Evolutionary conservation across 2,113 vertebrate genomes (phyloP), one percentile per base, ranked within the genome.

Genomic region (Saccopteryx leptura): DNA sequence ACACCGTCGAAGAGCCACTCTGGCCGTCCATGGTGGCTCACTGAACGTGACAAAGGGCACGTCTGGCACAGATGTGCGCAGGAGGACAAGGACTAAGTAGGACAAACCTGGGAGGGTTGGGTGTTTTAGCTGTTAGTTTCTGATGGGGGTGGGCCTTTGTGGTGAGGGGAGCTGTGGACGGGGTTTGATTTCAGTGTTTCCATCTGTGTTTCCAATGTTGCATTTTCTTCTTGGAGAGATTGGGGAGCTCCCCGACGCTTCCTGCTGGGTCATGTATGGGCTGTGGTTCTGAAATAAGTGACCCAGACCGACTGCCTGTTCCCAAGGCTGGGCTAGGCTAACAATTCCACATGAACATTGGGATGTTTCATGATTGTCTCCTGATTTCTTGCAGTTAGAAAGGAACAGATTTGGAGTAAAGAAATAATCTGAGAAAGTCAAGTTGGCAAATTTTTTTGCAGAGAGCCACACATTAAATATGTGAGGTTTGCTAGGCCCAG

Each of bases 51-150:
- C 33, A 33, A 33, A 54, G 54, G 15, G 39, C 39, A 39, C 39
- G 3, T 39, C 39, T 39, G 65, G 4, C 26, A 3, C 13, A 1
- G 9, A 63, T 13, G 8, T 28, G 14, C 66, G 56, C 46, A 46
- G 17, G 60, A 46, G 61, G 46, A 11, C 7, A 1, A 8, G 63
- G 26, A 84, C 50, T 6, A 2, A 66, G n/a, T 71, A 3, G 31
- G 3, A 2, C 4, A 11, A 8, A 1, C 24, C 26, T 12, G 11
- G 46, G 46, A n/a, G 28, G 24, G 5, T 0, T 28, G 39, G 48
- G 5, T 26, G 3, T 60, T 72, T 74, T 71, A 46, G 9, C 2
- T 15, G 68, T 10, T 7, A 12, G 26, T 14, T 39, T 89, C 26
- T 81, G 50, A 33, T 74, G 21, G 50, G n/a, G 5, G 23, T 31